A percentile compares a stretch with the other conserved stretches of the same genome.
phyloP scores from a whole-genome alignment of 1,140 invertebrate species.

The Penaeus vannamei region DNA sequence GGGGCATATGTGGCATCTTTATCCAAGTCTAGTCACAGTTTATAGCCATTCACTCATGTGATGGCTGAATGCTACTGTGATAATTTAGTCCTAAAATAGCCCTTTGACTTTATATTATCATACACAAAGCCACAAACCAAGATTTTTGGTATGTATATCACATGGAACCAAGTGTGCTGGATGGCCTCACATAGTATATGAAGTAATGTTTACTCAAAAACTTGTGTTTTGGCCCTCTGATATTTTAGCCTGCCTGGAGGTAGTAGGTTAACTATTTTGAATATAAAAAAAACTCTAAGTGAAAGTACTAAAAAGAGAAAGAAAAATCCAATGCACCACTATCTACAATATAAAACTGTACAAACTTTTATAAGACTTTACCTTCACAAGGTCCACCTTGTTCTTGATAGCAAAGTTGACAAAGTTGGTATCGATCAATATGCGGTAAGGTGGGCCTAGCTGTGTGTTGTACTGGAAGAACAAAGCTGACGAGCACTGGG shows the following conservation, averaged over 20 bases:
- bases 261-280: neutral
- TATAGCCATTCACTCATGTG: too few relatives aligned
- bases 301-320: neutral
- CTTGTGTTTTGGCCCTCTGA: too few relatives aligned
- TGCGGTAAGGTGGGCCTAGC: slow-evolving; percentile 96
- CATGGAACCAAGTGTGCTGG: too few relatives aligned
- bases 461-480: slow-evolving; percentile 99
- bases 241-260: neutral
- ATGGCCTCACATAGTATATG: too few relatives aligned
- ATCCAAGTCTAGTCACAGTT: too few relatives aligned
- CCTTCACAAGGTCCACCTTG: slow-evolving; percentile 91
- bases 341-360: neutral
- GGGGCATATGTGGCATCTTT: too few relatives aligned
- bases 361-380: slow-evolving; percentile 20
- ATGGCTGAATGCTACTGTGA: too few relatives aligned
- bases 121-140: too few relatives aligned
- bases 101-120: too few relatives aligned
- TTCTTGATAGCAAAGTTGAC: slow-evolving; percentile 99
- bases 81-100: too few relatives aligned
- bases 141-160: too few relatives aligned
- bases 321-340: neutral
- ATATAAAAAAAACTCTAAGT: neutral
- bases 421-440: slow-evolving; percentile 98
- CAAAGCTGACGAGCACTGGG: slow-evolving; percentile 90
- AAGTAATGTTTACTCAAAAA: too few relatives aligned